Evolutionary conservation across 2,113 vertebrate species (phyloP).

Genomic region (Rattus rattus): DNA sequence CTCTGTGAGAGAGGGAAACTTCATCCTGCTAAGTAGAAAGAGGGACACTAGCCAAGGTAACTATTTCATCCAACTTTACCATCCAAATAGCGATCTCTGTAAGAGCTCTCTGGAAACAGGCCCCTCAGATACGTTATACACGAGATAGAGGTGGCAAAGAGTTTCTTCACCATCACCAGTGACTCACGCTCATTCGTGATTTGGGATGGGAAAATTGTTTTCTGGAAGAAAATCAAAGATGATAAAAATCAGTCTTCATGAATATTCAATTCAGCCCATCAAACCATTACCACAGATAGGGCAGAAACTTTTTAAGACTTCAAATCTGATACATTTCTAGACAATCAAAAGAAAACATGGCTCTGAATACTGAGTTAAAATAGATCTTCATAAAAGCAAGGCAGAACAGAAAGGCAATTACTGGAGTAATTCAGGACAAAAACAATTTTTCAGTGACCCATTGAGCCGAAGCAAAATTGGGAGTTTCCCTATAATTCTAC

Average conservation of each 20-base stretch:
- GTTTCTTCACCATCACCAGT: constrained; percentile 85
- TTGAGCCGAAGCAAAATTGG: constrained; percentile 3
- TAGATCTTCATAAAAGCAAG: constrained; percentile 33
- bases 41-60: background rate
- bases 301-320: constrained; percentile 59
- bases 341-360: constrained; percentile 54
- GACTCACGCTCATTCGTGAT: constrained; percentile 83
- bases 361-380: constrained; percentile 45
- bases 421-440: constrained; percentile 49
- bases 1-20: constrained; percentile 49
- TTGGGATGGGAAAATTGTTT: constrained; percentile 79
- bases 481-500: background rate
- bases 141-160: constrained; percentile 86
- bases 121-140: constrained; percentile 88
- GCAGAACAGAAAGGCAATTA: constrained; percentile 24
- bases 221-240: constrained; percentile 30
- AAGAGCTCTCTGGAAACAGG: constrained; percentile 88
- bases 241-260: constrained; percentile 62
- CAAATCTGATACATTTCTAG: constrained; percentile 19
- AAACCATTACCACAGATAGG: background rate
- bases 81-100: constrained; percentile 85
- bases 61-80: constrained; percentile 79
- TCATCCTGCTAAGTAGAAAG: constrained; percentile 33
- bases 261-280: constrained; percentile 50
- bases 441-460: constrained; percentile 22